Evolutionary conservation across 2,888 invertebrate genomes (phyloP).

Genomic region (Sthenelais limicola): DNA sequence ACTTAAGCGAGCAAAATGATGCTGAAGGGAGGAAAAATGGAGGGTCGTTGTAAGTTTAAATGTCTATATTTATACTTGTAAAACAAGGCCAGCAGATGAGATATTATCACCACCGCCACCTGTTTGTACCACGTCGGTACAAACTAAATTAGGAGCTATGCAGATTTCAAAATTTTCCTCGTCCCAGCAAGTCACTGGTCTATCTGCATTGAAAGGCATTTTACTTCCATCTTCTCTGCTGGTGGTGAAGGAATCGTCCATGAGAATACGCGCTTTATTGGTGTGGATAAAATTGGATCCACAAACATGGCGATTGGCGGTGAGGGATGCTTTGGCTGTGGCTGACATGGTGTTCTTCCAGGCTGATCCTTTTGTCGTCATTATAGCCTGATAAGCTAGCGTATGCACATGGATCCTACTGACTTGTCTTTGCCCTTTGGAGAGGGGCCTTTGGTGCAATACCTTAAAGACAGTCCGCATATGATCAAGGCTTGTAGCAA

Average conservation of each 20-base stretch:
- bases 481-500: constrained; percentile 85
- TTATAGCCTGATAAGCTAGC: constrained; percentile 87
- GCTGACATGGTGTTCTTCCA: constrained; percentile 87
- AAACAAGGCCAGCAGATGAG: constrained; percentile 86
- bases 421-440: constrained; percentile 48
- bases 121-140: constrained; percentile 85
- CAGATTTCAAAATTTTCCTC: constrained; percentile 81
- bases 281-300: constrained; percentile 77
- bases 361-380: constrained; percentile 78
- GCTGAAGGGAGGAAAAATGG: too few relatives aligned
- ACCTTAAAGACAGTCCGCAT: constrained; percentile 80
- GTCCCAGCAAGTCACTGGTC: constrained; percentile 88
- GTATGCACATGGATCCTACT: constrained; percentile 89
- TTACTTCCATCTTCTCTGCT: constrained; percentile 74
- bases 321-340: constrained; percentile 86
- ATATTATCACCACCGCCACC: constrained; percentile 92
- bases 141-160: constrained; percentile 87
- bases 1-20: too few relatives aligned
- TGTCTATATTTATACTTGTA: constrained; percentile 68
- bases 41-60: too few relatives aligned
- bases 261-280: constrained; percentile 78
- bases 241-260: constrained; percentile 88
- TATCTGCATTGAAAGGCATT: constrained; percentile 79
- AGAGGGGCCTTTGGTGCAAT: constrained; percentile 51
- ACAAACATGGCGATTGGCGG: constrained; percentile 87